phyloP scores from a whole-genome alignment of 2,113 vertebrate species.

The Mobula birostris region DNA sequence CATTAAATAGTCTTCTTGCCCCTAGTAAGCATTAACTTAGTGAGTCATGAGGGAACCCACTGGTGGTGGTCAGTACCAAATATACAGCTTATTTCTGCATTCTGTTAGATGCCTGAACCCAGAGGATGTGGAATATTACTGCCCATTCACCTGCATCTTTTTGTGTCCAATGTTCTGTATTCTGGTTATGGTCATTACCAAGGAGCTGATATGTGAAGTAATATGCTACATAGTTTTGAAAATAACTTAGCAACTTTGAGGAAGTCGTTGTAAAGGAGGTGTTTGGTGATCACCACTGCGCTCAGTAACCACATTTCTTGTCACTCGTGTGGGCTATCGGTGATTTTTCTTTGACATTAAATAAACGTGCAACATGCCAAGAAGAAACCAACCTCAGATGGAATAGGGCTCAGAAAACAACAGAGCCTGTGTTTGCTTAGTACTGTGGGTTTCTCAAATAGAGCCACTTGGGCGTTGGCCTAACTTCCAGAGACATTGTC shows the following conservation, averaged over 20 bases:
- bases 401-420: neutral
- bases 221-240: conserved; percentile 31
- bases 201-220: conserved; percentile 23
- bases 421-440: neutral
- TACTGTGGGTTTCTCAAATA: neutral
- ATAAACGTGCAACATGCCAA: conserved; percentile 22
- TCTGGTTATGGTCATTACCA: neutral
- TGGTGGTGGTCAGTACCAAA: neutral
- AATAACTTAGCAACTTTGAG: neutral
- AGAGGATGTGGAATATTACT: neutral
- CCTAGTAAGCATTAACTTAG: neutral
- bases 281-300: neutral
- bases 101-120: neutral
- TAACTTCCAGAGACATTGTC: neutral
- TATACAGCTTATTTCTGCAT: neutral
- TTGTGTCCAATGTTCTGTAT: no score
- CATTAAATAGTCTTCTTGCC: neutral
- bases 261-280: neutral
- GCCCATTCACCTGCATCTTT: neutral
- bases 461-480: neutral
- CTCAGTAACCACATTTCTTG: neutral
- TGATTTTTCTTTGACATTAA: neutral
- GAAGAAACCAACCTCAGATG: no score
- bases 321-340: neutral
- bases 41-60: neutral